Base-by-base conservation (phyloP, 2,113 vertebrate genomes). In the Girardinichthys multiradiatus region DNA sequence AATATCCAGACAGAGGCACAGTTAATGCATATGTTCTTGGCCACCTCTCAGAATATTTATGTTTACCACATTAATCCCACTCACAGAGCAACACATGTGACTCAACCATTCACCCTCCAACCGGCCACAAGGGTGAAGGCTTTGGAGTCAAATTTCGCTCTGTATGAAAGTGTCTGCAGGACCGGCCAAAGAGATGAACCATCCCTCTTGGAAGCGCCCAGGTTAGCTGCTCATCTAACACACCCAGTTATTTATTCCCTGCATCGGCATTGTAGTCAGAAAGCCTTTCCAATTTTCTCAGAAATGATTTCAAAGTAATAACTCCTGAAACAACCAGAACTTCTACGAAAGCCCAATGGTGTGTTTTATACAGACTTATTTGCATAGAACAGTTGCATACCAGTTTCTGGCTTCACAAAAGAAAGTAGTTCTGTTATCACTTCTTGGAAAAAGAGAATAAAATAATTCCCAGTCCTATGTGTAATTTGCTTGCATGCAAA, bases 81-180 rank as follows among this genome's bases (percentile, higher is more conserved):
- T 19, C 58, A 54, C 48, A 60, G 42, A 57, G 10, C 14, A 61
- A 39, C 28, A 74, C 30, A 68, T 7, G 39, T 57, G 28, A 29
- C 48, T 59, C 76, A 62, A 78, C 66, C 58, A 29, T 27, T 58
- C 33, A 0, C 29, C 4, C 69, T 59, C 35, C 58, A 57, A 65
- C 67, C 58, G 63, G 45, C 58, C 62, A 65, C 74, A 28, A 70
- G 24, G 33, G 60, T 51, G 58, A 65, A 80, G 59, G 68, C 42
- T 19, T 24, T 0, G 26, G 78, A 76, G 70, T 88, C 71, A 31
- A 7, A 84, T 86, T 83, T 77, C 15, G 0, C 74, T 35, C 73
- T 4, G 24, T 75, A 26, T 60, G 14, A 65, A 37, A 74, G 69
- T 45, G 74, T 64, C 26, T n/a, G 33, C 13, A 26, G 42, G 61